Base-by-base conservation (phyloP, 2,888 invertebrate genomes). In the Agriopis marginaria region DNA sequence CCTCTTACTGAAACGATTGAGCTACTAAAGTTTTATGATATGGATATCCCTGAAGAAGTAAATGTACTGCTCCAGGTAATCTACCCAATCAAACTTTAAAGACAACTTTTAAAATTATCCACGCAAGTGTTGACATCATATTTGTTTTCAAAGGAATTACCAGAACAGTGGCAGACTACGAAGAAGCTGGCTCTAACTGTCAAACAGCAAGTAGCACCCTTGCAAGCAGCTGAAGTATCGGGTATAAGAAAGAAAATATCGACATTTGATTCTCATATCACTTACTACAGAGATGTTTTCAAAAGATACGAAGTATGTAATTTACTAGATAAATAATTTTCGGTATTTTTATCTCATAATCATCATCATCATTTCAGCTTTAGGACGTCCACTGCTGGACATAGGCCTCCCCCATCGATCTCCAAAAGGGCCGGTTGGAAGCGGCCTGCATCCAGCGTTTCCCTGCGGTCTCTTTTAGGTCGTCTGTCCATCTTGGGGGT, bases 1-100 rank as follows among this genome's bases (percentile, higher is more conserved):
- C 99, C 99, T 0, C 94, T 99, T 65, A 97, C 98, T 78, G 98
- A 98, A 87, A 99, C 98, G 8, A 98, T 99, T 77, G 98, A 98
- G 81, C 93, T 99, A 7, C 92, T 99, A 0, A 98, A 98, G 88
- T 97, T 97, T 82, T 99, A 99, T 85, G 98, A 99, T 81, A 98
- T 98, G 95, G 99, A 99, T 87, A 97, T 99, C 84, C 98, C 99
- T 0, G 99, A 99, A 89, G 98, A 98, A 93, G 98, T 99, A 0
- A 98, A 99, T 86, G 97, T 98, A 7, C 95, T 98, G 74, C 91
- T 99, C 54, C 97, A 97, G 94, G 96, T 96, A 78, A 44, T 14
- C 53, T 10, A 47, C 44, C 11, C 17, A 1, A 11, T 23, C 8
- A 59, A 3, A 54, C 32, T 54, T 32, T 11, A 10, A 32, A 11